Percentiles rank a stretch among this genome's conserved stretches.
Evolutionary conservation across 2,113 vertebrate genomes (phyloP).

Genomic region (Pachypanchax playfairii): DNA sequence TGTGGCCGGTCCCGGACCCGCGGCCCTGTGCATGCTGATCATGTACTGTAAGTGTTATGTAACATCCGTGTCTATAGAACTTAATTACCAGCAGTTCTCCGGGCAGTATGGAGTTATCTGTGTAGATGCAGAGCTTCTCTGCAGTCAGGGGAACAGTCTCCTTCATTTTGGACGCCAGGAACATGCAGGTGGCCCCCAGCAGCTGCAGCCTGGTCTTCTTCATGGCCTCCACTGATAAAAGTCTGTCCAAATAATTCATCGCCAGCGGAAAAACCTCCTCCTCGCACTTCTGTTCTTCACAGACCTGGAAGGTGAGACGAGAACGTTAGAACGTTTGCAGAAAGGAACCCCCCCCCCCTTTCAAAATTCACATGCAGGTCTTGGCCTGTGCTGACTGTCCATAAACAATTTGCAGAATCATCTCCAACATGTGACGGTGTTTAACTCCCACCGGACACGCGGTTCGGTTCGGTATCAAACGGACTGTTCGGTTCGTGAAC

Average conservation of each 20-base stretch:
- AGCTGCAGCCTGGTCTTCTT: conserved; percentile 93
- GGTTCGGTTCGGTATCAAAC: too few relatives aligned
- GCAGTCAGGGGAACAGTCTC: conserved; percentile 95
- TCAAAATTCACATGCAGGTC: conserved; percentile 7
- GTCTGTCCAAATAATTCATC: conserved; percentile 99
- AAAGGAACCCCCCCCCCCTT: not conserved
- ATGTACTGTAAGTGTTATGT: conserved; percentile 45
- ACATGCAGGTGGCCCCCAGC: conserved; percentile 96
- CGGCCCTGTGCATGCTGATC: conserved; percentile 2
- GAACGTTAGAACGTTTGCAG: conserved; percentile 9
- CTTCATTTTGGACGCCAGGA: conserved; percentile 98
- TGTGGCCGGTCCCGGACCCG: too few relatives aligned
- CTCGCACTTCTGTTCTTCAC: conserved; percentile 98
- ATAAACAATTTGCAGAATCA: conserved; percentile 26
- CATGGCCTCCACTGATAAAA: conserved; percentile 92
- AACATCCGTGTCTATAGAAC: conserved; percentile 53
- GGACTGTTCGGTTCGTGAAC: too few relatives aligned
- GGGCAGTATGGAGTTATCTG: conserved; percentile 93
- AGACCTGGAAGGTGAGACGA: conserved; percentile 83
- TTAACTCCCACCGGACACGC: too few relatives aligned
- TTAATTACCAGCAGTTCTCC: conserved; percentile 92
- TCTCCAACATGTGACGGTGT: too few relatives aligned
- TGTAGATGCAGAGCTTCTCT: conserved; percentile 97
- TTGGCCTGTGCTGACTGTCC: not conserved
- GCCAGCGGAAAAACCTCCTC: conserved; percentile 97